These are phyloP conservation scores for Scolopax mira DNA, from an alignment of 2,113 vertebrate genomes.

Conservation along the genomic window DNA sequence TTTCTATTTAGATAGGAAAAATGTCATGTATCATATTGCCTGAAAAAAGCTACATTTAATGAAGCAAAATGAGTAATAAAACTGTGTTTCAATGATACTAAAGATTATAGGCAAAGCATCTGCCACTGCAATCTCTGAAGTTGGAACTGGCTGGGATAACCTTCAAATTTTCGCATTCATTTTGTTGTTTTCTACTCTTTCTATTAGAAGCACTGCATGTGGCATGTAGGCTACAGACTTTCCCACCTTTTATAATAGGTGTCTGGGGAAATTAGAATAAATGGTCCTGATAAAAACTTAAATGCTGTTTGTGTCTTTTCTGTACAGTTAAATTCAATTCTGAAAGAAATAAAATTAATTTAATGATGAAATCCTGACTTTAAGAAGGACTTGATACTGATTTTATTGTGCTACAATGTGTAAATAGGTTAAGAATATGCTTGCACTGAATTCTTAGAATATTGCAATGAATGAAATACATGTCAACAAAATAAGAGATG, in stretches of 20 bases:
- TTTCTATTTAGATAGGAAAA: background rate
- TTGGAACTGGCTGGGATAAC: background rate
- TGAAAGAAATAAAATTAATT: background rate
- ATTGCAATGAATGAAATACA: background rate
- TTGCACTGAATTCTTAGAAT: background rate
- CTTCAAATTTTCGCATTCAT: slow-evolving; percentile 15
- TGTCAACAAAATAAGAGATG: background rate
- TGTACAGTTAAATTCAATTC: background rate
- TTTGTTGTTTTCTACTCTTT: slow-evolving; percentile 27
- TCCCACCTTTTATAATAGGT: background rate
- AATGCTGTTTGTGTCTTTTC: background rate
- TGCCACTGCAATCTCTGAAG: slow-evolving; percentile 30
- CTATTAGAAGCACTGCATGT: slow-evolving; percentile 21
- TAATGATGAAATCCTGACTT: background rate
- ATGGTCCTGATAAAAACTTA: background rate
- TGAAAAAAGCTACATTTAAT: background rate
- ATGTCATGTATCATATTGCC: background rate
- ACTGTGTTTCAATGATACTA: background rate
- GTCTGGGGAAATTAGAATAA: slow-evolving; percentile 27
- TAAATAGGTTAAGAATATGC: background rate
- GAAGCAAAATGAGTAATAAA: background rate
- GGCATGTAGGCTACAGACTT: background rate
- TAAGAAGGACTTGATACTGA: background rate
- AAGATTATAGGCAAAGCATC: slow-evolving; percentile 36
- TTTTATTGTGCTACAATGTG: rapidly evolving